Conservation (phyloP, 37 sponge, comb jelly and placozoan genomes). For the Dysidea cf. avara region DNA sequence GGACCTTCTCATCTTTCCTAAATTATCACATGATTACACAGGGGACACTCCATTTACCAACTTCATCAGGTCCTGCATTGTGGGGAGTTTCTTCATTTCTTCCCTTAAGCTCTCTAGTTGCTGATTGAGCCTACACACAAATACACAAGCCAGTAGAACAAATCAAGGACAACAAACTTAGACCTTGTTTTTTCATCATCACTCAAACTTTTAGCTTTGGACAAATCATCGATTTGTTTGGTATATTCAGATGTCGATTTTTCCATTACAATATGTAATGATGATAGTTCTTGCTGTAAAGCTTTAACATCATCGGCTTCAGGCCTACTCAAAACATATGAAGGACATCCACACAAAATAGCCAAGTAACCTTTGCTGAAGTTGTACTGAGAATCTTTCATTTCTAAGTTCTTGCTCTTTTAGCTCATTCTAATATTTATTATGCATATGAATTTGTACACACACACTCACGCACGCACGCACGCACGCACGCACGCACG, state of each 20-base stretch:
- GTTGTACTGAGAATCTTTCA: slow-evolving; percentile 50
- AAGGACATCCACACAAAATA: background rate
- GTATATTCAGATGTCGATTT: slow-evolving; percentile 35
- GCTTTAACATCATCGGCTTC: slow-evolving; percentile 75
- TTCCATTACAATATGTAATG: slow-evolving; percentile 60
- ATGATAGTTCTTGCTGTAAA: slow-evolving; percentile 64
- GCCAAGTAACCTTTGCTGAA: slow-evolving; percentile 48
- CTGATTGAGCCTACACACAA: background rate
- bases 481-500: too few relatives aligned
- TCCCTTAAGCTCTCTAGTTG: slow-evolving; percentile 11
- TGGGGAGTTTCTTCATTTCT: slow-evolving; percentile 5
- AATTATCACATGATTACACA: too few relatives aligned
- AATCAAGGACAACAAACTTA: too few relatives aligned
- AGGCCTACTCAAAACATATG: slow-evolving; percentile 33
- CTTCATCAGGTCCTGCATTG: slow-evolving; percentile 13
- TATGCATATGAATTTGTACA: background rate
- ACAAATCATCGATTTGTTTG: slow-evolving; percentile 2
- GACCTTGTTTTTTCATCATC: background rate
- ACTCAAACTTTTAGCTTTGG: too few relatives aligned
- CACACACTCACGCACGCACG: too few relatives aligned
- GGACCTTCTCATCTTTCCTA: background rate
- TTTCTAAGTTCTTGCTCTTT: slow-evolving; percentile 73
- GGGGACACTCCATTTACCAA: background rate
- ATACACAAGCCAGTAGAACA: background rate
- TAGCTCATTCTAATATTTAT: slow-evolving; percentile 25